Base-by-base conservation (phyloP, 2,888 invertebrate genomes). In the Cephus sareptanus region DNA sequence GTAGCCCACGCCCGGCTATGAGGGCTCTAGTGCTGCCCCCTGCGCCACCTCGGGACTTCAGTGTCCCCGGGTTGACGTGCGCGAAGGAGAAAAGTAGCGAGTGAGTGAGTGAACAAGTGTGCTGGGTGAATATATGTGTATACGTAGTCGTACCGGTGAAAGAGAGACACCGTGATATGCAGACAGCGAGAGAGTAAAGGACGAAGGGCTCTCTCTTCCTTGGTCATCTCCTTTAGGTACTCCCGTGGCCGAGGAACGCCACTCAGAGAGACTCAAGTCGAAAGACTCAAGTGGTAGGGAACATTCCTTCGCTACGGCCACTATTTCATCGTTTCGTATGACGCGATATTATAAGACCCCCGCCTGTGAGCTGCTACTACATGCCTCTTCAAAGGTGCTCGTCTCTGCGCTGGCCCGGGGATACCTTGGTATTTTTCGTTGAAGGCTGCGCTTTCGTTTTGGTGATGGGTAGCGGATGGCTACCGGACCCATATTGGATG, bases 281-380 rank as follows among this genome's bases (percentile, higher is more conserved):
- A 90, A 56, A 87, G 89, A 89, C 89, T 90, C 90, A 88, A 90
- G 90, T 90, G 90, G 90, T 90, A 90, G 90, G 87, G 88, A 90
- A 90, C 90, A 90, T 90, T 90, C 90, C 90, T 90, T 88, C 83
- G 88, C 88, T 89, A 89, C 89, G 89, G 89, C 90, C 91, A 90
- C 91, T 91, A 91, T 91, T 91, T 91, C 91, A 91, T 91, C 91
- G 91, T 90, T 91, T 90, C 90, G 88, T 91, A 91, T 89, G 91
- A 90, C 90, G 91, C 90, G 91, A 90, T 91, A 91, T 91, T 90
- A 91, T 91, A 90, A 91, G 90, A 90, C 91, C 91, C 91, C 90
- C 90, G 90, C 85, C 90, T 90, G 91, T 83, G 89, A 87, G 86
- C 80, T 79, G 88, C 87, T 88, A 86, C 88, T 90, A 90, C 90